Conservation (phyloP, 2,797 vertebrate species). For the Urocyon cinereoargenteus region DNA sequence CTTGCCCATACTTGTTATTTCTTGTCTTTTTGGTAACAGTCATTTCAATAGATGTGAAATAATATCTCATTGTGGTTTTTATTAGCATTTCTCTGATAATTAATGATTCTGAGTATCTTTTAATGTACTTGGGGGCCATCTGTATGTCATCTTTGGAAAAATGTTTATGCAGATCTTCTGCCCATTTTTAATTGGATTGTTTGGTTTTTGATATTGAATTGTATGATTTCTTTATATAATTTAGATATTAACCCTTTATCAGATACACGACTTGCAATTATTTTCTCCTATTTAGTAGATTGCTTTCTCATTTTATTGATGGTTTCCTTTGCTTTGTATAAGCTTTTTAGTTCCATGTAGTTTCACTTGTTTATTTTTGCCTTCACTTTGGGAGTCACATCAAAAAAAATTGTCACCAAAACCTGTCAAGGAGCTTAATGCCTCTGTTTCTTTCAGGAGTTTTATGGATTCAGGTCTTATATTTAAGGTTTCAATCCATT, state of each 20-base stretch:
- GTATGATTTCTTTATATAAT: not conserved
- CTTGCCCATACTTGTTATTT: not conserved
- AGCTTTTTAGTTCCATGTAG: not conserved
- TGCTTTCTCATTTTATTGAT: not conserved
- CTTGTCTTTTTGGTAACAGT: not conserved
- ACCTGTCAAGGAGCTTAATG: not conserved
- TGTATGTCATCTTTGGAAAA: not conserved
- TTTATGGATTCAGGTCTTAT: not conserved
- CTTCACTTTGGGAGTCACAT: not conserved
- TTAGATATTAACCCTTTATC: not conserved
- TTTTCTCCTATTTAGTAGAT: not conserved
- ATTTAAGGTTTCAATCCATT: not conserved
- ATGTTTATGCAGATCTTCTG: not conserved
- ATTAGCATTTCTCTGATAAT: not conserved
- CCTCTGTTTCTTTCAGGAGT: not conserved
- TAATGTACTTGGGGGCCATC: not conserved
- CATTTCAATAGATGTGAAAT: not conserved
- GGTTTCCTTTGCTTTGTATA: not conserved
- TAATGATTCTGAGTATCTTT: not conserved
- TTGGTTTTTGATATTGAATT: not conserved
- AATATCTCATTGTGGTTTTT: not conserved
- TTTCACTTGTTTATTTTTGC: not conserved
- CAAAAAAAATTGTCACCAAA: not conserved
- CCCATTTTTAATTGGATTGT: not conserved
- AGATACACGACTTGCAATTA: not conserved